A percentile compares a stretch with the other conserved stretches of the same genome.
Conservation (phyloP, 37 sponge, comb jelly and placozoan species). For the Hexactinellida sp. region DNA sequence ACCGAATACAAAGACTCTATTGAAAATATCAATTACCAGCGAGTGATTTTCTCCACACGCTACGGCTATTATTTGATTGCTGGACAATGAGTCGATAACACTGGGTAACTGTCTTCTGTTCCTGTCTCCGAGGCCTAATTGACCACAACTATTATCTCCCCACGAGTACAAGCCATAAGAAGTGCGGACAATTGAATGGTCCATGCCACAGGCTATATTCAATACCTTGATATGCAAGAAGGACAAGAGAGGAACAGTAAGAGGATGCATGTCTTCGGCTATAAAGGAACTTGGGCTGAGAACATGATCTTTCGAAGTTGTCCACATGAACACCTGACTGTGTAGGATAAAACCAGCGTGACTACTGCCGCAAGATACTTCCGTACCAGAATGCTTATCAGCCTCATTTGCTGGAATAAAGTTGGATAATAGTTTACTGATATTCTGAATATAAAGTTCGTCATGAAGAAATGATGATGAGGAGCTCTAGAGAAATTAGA, state of each 20-base stretch:
- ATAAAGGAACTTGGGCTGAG: not conserved
- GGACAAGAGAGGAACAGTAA: slow-evolving; percentile 8
- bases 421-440: not conserved
- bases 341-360: not conserved
- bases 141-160: slow-evolving; percentile 1
- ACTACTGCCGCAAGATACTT: not conserved
- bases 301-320: not conserved
- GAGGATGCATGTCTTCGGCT: slow-evolving; percentile 6
- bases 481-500: not conserved
- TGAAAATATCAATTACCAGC: not conserved
- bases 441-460: not conserved
- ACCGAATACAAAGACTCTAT: not conserved
- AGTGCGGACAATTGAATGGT: not conserved
- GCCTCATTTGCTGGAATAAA: not conserved
- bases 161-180: not conserved
- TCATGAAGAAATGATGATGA: not conserved
- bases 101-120: not conserved
- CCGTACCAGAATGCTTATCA: not conserved
- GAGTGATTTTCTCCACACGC: not conserved
- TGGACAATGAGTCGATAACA: not conserved
- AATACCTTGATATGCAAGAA: slow-evolving; percentile 4
- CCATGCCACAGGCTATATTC: not conserved
- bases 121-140: not conserved
- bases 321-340: not conserved
- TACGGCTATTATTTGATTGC: not conserved